Evolutionary conservation across 2,113 vertebrate genomes (phyloP).

Genomic region (Quiscalus mexicanus): DNA sequence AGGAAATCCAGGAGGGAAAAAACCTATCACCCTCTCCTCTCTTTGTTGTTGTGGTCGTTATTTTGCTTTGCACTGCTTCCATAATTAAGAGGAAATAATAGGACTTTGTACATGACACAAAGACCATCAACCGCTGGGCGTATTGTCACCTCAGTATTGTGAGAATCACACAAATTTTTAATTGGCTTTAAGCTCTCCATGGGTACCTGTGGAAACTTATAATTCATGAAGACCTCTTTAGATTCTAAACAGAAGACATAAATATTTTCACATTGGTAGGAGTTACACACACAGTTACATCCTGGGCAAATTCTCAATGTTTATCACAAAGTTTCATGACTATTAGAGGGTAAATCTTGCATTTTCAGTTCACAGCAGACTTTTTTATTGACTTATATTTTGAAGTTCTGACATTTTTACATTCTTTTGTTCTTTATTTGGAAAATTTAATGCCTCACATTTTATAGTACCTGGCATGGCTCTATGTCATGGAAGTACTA

Average conservation of each 20-base stretch:
- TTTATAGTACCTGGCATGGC: background rate
- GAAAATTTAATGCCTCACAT: background rate
- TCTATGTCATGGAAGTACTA: background rate
- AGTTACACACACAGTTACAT: background rate
- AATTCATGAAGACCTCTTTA: background rate
- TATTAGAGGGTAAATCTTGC: background rate
- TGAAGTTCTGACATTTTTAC: background rate
- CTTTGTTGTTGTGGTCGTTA: background rate
- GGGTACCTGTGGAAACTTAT: background rate
- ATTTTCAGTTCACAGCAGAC: background rate
- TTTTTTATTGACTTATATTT: constrained; percentile 24
- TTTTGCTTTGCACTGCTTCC: background rate
- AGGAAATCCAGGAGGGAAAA: background rate
- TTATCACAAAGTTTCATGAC: background rate
- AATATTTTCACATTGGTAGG: background rate
- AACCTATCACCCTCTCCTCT: fast-evolving
- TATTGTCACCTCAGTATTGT: background rate
- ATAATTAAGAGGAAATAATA: background rate
- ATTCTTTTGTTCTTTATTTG: background rate
- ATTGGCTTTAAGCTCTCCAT: background rate
- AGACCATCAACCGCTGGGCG: background rate
- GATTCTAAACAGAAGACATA: background rate
- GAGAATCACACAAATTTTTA: background rate
- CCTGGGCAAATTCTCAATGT: background rate
- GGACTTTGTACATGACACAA: background rate